phyloP scores from a whole-genome alignment of 1,140 invertebrate species.

The Heliconius melpomene region DNA sequence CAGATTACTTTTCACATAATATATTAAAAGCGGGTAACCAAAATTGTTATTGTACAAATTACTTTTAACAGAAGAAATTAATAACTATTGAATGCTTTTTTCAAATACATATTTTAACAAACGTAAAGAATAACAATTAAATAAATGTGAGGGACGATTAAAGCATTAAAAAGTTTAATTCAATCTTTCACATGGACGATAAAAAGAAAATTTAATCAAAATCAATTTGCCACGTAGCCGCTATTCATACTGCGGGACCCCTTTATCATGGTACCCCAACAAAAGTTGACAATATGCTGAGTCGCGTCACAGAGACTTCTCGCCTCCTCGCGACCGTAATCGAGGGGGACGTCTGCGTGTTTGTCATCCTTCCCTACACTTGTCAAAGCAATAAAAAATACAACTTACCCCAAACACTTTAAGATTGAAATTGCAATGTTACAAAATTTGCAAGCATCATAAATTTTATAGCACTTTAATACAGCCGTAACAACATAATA shows the following conservation, averaged over 20 bases:
- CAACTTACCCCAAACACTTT: background rate
- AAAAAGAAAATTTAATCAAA: slow-evolving; percentile 65
- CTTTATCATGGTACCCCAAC: slow-evolving; percentile 51
- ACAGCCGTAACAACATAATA: slow-evolving; percentile 78
- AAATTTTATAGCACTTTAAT: slow-evolving; percentile 80
- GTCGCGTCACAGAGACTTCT: slow-evolving; percentile 67
- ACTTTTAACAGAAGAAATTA: slow-evolving; percentile 7
- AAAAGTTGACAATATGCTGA: slow-evolving; percentile 73
- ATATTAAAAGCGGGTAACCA: background rate
- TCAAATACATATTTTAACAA: slow-evolving; percentile 10
- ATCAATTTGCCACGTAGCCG: slow-evolving; percentile 72
- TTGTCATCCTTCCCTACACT: slow-evolving; percentile 67
- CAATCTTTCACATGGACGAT: slow-evolving; percentile 42
- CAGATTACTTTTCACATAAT: background rate
- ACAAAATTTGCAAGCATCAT: slow-evolving; percentile 67
- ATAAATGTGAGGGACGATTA: slow-evolving; percentile 21
- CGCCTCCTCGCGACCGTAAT: slow-evolving; percentile 68
- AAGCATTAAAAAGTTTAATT: slow-evolving; percentile 28
- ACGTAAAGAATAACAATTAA: slow-evolving; percentile 12
- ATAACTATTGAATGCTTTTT: slow-evolving; percentile 7
- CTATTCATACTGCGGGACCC: slow-evolving; percentile 56
- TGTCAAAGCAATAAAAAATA: background rate
- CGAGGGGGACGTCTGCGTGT: slow-evolving; percentile 66
- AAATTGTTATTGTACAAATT: background rate
- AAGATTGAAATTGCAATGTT: slow-evolving; percentile 35